Evolutionary conservation across 2,113 vertebrate genomes (phyloP).

Genomic region (Nerophis lumbriciformis): DNA sequence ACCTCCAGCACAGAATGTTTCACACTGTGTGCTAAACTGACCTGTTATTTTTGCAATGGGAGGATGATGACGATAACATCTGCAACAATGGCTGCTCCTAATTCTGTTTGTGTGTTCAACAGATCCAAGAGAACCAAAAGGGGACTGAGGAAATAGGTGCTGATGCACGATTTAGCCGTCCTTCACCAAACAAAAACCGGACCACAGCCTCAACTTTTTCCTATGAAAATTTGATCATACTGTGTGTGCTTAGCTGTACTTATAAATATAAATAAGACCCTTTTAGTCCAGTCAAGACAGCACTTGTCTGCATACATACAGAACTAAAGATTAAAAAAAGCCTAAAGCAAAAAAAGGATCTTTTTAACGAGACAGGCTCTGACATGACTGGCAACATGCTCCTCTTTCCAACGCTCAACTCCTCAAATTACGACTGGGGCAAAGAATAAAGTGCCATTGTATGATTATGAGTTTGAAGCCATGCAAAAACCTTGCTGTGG

Average conservation of each 20-base stretch:
- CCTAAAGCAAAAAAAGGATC: slow-evolving; percentile 18
- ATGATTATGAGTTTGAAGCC: no score
- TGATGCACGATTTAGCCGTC: not conserved
- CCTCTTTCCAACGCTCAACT: slow-evolving; percentile 19
- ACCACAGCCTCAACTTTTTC: slow-evolving; percentile 7
- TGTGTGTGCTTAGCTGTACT: not conserved
- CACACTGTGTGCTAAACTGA: not conserved
- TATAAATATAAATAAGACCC: slow-evolving; percentile 38
- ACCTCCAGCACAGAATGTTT: slow-evolving; percentile 1
- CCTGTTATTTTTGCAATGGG: slow-evolving; percentile 6
- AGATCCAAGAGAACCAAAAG: slow-evolving; percentile 71
- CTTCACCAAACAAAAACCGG: slow-evolving; percentile 4
- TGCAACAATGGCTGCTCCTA: not conserved
- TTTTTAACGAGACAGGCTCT: slow-evolving; percentile 29
- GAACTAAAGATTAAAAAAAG: not conserved
- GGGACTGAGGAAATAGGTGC: slow-evolving; percentile 65
- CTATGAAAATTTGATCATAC: not conserved
- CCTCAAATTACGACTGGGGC: not conserved
- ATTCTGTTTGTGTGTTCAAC: slow-evolving; percentile 6
- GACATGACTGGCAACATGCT: slow-evolving; percentile 43
- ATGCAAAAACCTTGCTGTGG: no score
- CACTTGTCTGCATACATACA: not conserved
- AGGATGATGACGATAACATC: not conserved
- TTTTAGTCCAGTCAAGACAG: not conserved
- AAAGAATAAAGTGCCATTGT: not conserved